These are phyloP conservation scores for Acyrthosiphon pisum DNA, from an alignment of 1,140 invertebrate genomes.

Conservation along the genomic window DNA sequence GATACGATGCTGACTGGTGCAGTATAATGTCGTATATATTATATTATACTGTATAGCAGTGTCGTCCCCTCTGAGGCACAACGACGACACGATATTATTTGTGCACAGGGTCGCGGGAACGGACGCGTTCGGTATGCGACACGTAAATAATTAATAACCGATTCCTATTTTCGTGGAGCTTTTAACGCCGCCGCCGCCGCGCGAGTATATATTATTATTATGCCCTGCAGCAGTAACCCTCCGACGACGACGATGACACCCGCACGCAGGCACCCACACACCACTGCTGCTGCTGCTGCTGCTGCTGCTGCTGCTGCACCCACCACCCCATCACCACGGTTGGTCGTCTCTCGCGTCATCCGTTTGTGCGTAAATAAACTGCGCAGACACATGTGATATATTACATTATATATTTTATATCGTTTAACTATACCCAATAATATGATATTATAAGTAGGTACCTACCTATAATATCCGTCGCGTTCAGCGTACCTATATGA, in stretches of 20 bases:
- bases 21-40: not conserved
- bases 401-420: no score
- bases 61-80: not conserved
- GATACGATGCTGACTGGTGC: not conserved
- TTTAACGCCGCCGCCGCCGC: not conserved
- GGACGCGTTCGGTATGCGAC: not conserved
- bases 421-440: no score
- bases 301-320: no score
- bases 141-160: constrained; percentile 42
- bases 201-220: no score
- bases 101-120: not conserved
- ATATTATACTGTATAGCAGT: not conserved
- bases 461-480: no score
- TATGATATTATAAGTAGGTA: no score
- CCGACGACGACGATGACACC: not conserved
- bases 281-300: no score
- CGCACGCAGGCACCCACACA: not conserved
- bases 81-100: not conserved
- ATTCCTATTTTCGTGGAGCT: constrained; percentile 4
- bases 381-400: no score
- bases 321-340: not conserved
- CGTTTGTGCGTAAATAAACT: not conserved
- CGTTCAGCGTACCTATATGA: no score
- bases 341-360: not conserved
- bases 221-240: not conserved